phyloP scores from a whole-genome alignment of 2,888 invertebrate genomes.

The Sceliomorpha sp. region DNA sequence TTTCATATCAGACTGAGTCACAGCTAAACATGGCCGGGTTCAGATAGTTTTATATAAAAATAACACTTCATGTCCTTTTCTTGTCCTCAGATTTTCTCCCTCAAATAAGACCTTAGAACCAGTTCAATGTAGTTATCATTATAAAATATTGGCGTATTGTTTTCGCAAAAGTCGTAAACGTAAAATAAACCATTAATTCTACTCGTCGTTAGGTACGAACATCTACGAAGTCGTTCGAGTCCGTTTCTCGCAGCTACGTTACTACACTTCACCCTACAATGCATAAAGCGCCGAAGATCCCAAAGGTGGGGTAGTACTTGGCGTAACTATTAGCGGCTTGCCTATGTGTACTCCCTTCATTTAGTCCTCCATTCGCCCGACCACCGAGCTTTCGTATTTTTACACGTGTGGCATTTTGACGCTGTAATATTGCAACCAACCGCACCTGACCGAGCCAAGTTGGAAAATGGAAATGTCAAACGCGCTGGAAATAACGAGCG shows the following conservation, averaged over 20 bases:
- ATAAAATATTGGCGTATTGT: slow-evolving; percentile 2
- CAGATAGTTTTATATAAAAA: too few relatives aligned
- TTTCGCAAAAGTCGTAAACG: background rate
- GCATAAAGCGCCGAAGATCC: slow-evolving; percentile 1
- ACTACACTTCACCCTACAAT: background rate
- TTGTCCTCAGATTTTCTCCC: too few relatives aligned
- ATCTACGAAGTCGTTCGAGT: background rate
- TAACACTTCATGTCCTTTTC: too few relatives aligned
- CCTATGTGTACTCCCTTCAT: slow-evolving; percentile 19
- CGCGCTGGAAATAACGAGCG: slow-evolving; percentile 62
- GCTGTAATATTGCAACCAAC: slow-evolving; percentile 30
- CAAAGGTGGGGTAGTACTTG: slow-evolving; percentile 8
- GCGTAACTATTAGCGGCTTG: slow-evolving; percentile 15
- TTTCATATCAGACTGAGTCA: too few relatives aligned
- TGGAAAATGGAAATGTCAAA: slow-evolving; percentile 65
- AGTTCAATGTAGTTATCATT: background rate
- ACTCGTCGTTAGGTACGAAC: slow-evolving; percentile 1
- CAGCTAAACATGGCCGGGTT: too few relatives aligned
- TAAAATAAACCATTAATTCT: background rate
- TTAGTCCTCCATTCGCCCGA: slow-evolving; percentile 7
- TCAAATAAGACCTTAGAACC: too few relatives aligned
- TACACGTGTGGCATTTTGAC: slow-evolving; percentile 57
- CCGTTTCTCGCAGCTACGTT: background rate
- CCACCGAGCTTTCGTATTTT: slow-evolving; percentile 47
- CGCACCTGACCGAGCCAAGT: slow-evolving; percentile 37